Evolutionary conservation across 2,113 vertebrate species (phyloP).

Genomic region (Lucifuga dentata): DNA sequence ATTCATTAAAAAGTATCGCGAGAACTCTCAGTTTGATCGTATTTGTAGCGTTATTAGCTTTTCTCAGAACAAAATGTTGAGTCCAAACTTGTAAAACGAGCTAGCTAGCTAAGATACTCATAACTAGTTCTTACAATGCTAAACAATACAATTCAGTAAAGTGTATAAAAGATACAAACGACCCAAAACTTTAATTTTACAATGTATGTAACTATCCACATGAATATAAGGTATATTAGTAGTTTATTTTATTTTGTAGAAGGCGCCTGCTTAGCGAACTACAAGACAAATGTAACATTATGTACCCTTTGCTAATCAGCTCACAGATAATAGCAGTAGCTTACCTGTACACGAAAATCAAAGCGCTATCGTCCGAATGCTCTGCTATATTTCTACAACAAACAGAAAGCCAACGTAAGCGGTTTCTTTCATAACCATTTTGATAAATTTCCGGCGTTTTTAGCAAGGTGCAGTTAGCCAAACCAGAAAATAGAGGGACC

Average conservation of each 20-base stretch:
- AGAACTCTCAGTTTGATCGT: no score
- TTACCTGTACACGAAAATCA: conserved; percentile 31
- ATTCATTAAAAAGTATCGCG: no score
- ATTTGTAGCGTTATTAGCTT: not conserved
- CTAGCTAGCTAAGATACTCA: no score
- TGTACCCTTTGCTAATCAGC: conserved; percentile 60
- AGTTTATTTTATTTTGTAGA: not conserved
- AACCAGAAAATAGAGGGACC: not conserved
- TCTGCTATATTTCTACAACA: not conserved
- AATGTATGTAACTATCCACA: no score
- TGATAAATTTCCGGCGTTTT: conserved; percentile 11
- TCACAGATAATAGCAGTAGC: conserved; percentile 3
- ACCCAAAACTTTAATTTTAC: no score
- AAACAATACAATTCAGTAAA: no score
- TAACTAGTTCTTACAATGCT: no score
- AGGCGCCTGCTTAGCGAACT: conserved; percentile 23
- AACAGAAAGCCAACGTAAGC: not conserved
- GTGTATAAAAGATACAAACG: no score
- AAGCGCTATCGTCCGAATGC: not conserved
- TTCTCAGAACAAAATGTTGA: no score
- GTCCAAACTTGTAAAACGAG: no score
- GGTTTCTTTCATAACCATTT: not conserved
- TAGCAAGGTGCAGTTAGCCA: conserved; percentile 19
- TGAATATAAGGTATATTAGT: no score
- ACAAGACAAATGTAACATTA: not conserved